Conservation (phyloP, 1,140 invertebrate species). For the Varroa destructor region DNA sequence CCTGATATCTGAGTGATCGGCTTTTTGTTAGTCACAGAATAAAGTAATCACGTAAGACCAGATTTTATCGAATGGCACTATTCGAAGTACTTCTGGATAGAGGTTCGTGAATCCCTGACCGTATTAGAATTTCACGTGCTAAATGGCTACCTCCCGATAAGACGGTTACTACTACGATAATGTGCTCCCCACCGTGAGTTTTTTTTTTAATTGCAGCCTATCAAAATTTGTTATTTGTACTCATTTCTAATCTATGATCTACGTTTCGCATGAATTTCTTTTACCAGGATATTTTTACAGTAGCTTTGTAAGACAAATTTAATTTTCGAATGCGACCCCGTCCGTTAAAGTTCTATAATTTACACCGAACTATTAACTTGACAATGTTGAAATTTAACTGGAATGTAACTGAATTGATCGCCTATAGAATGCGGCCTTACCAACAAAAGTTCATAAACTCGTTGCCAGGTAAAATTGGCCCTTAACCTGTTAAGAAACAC, state of each 20-base stretch:
- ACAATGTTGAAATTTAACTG: neutral
- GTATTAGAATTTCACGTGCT: neutral
- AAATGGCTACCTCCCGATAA: neutral
- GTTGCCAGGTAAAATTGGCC: constrained; percentile 26
- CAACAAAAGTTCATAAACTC: neutral
- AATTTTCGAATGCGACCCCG: constrained; percentile 4
- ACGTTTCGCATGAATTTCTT: too few species aligned
- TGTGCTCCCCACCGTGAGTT: constrained; percentile 12
- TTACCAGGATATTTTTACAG: neutral
- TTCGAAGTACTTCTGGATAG: too few species aligned
- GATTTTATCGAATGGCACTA: too few species aligned
- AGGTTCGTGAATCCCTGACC: too few species aligned
- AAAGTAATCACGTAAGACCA: too few species aligned
- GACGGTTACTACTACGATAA: neutral
- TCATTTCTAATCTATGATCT: too few species aligned
- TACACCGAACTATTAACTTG: neutral
- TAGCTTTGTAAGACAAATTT: constrained; percentile 15
- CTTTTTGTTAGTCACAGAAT: too few species aligned
- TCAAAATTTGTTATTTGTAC: too few species aligned
- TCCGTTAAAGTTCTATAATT: constrained; percentile 13
- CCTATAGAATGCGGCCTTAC: neutral
- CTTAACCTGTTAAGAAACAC: constrained; percentile 20
- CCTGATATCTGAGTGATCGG: too few species aligned
- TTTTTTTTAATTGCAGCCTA: neutral
- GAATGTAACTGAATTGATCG: neutral